Percentiles rank a stretch among this genome's conserved stretches.
These are phyloP conservation scores for Drosophila hamatofila DNA, from an alignment of 2,888 invertebrate species.

Conservation along the genomic window DNA sequence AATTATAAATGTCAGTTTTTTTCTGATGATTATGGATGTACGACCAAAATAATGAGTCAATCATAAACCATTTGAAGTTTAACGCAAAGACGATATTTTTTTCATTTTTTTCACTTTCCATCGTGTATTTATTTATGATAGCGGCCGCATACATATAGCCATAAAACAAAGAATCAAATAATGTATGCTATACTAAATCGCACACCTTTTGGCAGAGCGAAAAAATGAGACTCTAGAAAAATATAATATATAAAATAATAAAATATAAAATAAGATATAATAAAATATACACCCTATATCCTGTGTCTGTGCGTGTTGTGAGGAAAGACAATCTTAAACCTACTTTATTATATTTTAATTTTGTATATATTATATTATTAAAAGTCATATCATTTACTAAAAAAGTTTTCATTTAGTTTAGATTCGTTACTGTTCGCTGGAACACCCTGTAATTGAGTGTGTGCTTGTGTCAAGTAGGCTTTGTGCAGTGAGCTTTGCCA, in stretches of 20 bases:
- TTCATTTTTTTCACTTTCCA: neutral
- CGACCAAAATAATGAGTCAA: constrained; percentile 11
- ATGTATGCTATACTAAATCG: constrained; percentile 47
- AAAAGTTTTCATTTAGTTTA: too few relatives aligned
- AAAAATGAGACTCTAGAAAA: neutral
- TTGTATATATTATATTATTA: too few relatives aligned
- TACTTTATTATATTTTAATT: too few relatives aligned
- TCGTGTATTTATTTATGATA: constrained; percentile 54
- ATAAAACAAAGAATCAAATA: constrained; percentile 12
- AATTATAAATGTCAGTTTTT: neutral
- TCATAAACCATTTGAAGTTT: constrained; percentile 30
- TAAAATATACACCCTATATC: too few relatives aligned
- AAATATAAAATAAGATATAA: too few relatives aligned
- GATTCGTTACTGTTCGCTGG: neutral
- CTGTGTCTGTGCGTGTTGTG: too few relatives aligned
- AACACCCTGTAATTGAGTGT: constrained; percentile 24
- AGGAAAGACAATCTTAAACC: too few relatives aligned
- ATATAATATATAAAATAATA: too few relatives aligned
- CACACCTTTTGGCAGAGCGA: constrained; percentile 9
- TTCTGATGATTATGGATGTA: neutral
- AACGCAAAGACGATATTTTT: constrained; percentile 13
- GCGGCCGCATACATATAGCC: constrained; percentile 17
- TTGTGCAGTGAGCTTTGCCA: constrained; percentile 2
- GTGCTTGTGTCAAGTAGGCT: constrained; percentile 27
- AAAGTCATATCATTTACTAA: too few relatives aligned